Evolutionary conservation across 2,888 invertebrate species (phyloP), one percentile per base, ranked within the genome.

Genomic region (Lamellibrachia satsuma): DNA sequence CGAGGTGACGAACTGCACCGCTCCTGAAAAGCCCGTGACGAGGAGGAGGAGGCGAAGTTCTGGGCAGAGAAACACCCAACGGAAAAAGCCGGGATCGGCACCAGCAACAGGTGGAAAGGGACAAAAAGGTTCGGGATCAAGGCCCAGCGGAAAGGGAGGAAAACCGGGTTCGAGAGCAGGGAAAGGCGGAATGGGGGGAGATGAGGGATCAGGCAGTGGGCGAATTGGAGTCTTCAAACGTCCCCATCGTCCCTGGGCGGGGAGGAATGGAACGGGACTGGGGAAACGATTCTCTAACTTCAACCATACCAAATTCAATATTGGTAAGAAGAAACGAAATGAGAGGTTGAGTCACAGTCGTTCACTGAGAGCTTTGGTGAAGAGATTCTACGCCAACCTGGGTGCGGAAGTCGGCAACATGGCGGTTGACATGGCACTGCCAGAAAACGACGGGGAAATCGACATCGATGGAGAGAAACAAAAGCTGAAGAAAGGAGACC

Each of bases 401-500:
- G 75, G 75, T 75, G 75, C 75, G 15, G 6, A 75, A 2, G 75
- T 75, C 15, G 75, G 75, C 75, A 11, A 75, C 3, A 15, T 75
- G 75, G 75, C 75, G 22, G n/a, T 75, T n/a, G 75, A 75, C 75
- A 15, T 75, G 75, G 75, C 75, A 6, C 15, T 75, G 15, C 75
- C 75, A n/a, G 75, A 75, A 75, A n/a, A 15, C 22, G 75, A 75
- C 75, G 75, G 75, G n/a, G 75, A 75, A n/a, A 75, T 75, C 75
- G 75, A 75, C 75, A 75, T 75, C 75, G 22, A 75, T n/a, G 75
- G 75, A 6, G 75, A 75, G 22, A 75, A 75, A n/a, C 75, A 75
- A n/a, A 75, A 75, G 75, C 75, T 75, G 75, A 75, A 75, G 75
- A 75, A 75, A n/a, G 75, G 75, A 75, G 75, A 75, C 22, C 15